phyloP scores from a whole-genome alignment of 2,113 vertebrate genomes.

The Cryptomyrus ogoouensis region DNA sequence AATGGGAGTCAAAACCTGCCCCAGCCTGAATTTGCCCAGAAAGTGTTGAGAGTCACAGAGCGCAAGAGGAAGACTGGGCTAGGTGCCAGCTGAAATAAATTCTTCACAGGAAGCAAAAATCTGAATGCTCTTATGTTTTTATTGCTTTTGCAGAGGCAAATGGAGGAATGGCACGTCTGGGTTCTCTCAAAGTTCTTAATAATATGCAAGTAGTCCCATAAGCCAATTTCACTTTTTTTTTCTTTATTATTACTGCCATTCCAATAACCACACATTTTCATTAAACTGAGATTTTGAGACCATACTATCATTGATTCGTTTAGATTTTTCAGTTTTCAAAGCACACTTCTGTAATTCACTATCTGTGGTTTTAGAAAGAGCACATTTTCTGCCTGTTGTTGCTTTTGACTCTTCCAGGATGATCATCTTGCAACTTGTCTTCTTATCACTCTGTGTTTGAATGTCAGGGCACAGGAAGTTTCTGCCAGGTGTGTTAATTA shows the following conservation, averaged over 20 bases:
- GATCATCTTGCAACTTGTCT: neutral
- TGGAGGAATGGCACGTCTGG: neutral
- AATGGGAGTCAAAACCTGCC: conserved; percentile 4
- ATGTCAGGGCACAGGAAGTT: neutral
- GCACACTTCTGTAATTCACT: conserved; percentile 12
- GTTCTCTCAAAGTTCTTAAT: neutral
- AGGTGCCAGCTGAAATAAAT: conserved; percentile 22
- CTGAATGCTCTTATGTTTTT: neutral
- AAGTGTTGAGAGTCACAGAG: neutral
- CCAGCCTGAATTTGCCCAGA: conserved; percentile 3
- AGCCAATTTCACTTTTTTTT: neutral
- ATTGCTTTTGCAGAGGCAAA: neutral
- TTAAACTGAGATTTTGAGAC: neutral
- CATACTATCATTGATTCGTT: neutral
- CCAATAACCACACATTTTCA: neutral
- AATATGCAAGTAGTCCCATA: neutral
- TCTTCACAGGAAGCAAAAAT: conserved; percentile 16
- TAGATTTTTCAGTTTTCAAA: conserved; percentile 5
- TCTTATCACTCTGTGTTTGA: neutral
- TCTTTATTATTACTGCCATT: neutral
- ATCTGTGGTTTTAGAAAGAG: conserved; percentile 12
- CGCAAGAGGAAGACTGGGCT: conserved; percentile 10
- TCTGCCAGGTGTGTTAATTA: neutral
- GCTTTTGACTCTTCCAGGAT: neutral
- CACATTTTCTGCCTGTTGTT: neutral